Evolutionary conservation across 2,113 vertebrate genomes (phyloP).

Genomic region (Hirundichthys speculiger): DNA sequence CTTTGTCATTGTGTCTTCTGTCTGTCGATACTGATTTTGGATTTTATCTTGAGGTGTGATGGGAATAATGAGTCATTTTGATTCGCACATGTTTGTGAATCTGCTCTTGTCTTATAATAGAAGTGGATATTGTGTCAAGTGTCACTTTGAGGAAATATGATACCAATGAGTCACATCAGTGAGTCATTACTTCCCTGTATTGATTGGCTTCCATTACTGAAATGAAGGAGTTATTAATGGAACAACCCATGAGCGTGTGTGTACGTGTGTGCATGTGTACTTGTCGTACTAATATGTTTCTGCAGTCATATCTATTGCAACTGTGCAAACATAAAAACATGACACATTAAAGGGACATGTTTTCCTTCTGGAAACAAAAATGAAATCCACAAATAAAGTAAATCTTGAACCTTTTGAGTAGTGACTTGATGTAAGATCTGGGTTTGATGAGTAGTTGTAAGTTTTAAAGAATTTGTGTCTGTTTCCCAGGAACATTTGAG

Average conservation of each 20-base stretch:
- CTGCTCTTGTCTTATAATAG: constrained; percentile 47
- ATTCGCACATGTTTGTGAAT: constrained; percentile 32
- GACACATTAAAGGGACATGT: background rate
- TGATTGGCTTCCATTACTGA: constrained; percentile 70
- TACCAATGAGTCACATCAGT: constrained; percentile 56
- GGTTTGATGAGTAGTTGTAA: background rate
- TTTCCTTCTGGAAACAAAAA: background rate
- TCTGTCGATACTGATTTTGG: constrained; percentile 16
- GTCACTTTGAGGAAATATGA: constrained; percentile 57
- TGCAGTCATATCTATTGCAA: too few relatives aligned
- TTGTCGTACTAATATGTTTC: too few relatives aligned
- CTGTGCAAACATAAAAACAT: too few relatives aligned
- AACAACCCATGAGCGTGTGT: background rate
- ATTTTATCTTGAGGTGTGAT: constrained; percentile 10
- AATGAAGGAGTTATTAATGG: constrained; percentile 65
- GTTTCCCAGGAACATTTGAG: constrained; percentile 89
- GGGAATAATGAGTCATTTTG: constrained; percentile 36
- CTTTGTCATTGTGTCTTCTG: background rate
- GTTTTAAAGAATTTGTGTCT: too few relatives aligned
- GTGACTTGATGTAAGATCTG: background rate
- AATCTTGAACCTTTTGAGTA: background rate
- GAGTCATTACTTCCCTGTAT: constrained; percentile 69
- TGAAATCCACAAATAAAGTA: background rate
- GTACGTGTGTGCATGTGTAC: background rate
- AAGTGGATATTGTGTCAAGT: constrained; percentile 36